phyloP scores from a whole-genome alignment of 2,888 invertebrate genomes.

The Drosophila prostipennis region DNA sequence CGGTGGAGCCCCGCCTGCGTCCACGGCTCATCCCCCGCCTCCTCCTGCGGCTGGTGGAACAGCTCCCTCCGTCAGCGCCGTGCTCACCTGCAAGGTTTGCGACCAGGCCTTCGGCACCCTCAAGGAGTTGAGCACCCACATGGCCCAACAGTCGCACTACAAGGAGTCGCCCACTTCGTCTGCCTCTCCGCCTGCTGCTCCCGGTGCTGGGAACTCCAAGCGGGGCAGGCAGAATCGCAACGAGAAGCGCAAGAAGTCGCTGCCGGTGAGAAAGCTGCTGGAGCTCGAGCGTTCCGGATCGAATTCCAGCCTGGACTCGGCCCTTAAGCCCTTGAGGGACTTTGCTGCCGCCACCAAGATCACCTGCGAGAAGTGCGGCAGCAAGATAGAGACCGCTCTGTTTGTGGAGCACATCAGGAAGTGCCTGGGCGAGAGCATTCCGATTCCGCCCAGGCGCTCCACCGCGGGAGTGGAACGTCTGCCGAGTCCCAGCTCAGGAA shows the following conservation, averaged over 20 bases:
- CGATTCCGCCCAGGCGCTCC: constrained; percentile 85
- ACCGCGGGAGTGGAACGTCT: constrained; percentile 84
- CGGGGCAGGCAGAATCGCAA: constrained; percentile 91
- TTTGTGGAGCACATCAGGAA: constrained; percentile 97
- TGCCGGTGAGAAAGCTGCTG: constrained; percentile 94
- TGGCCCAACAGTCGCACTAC: constrained; percentile 98
- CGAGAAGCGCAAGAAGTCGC: constrained; percentile 96
- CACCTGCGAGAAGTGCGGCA: constrained; percentile 97
- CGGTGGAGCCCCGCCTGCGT: constrained; percentile 43
- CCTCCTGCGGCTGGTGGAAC: constrained; percentile 35
- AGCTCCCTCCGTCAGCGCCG: constrained; percentile 92
- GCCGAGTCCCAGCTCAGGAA: constrained; percentile 86
- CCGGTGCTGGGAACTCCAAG: constrained; percentile 46
- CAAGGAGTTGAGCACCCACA: constrained; percentile 98
- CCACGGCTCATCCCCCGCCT: background rate
- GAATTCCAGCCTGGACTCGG: constrained; percentile 88
- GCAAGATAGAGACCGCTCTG: constrained; percentile 95
- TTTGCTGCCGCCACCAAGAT: constrained; percentile 89
- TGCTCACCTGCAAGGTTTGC: constrained; percentile 98
- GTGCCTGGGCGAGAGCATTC: constrained; percentile 91
- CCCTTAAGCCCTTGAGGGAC: constrained; percentile 84
- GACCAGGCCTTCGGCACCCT: constrained; percentile 97
- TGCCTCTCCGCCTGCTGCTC: constrained; percentile 41
- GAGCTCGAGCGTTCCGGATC: constrained; percentile 93
- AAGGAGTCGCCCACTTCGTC: constrained; percentile 91